Conservation (phyloP, 2,113 vertebrate species). For the Scytalopus superciliaris region DNA sequence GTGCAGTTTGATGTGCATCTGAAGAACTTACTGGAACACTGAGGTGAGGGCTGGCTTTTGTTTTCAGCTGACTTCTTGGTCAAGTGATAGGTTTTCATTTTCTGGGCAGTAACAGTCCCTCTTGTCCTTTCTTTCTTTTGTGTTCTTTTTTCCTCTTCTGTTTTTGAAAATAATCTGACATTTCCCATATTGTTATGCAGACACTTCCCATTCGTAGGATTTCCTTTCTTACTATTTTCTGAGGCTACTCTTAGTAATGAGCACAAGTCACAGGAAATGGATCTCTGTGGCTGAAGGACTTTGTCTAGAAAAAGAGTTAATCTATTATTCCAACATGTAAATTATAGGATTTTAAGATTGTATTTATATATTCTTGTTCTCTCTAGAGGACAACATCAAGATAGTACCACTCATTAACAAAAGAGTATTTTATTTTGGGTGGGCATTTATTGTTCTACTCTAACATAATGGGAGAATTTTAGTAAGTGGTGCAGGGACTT, state of each 20-base stretch:
- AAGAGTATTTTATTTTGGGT: background rate
- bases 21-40: background rate
- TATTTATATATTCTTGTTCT: background rate
- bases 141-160: background rate
- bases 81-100: background rate
- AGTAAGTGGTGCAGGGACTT: background rate
- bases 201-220: background rate
- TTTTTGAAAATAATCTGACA: background rate
- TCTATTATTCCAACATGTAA: background rate
- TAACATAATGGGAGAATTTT: background rate
- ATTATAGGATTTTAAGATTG: background rate
- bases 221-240: background rate
- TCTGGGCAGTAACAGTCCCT: background rate
- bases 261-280: background rate
- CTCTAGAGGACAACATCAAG: background rate
- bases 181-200: background rate
- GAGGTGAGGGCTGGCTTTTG: background rate
- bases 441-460: background rate
- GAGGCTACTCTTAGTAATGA: background rate
- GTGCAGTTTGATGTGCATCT: background rate
- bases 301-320: background rate
- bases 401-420: background rate
- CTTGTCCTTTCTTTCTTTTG: background rate
- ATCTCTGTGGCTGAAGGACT: background rate
- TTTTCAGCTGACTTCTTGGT: background rate